Evolutionary conservation across 2,797 vertebrate species (phyloP).

Genomic region (Tokudaia tokunoshimensis): DNA sequence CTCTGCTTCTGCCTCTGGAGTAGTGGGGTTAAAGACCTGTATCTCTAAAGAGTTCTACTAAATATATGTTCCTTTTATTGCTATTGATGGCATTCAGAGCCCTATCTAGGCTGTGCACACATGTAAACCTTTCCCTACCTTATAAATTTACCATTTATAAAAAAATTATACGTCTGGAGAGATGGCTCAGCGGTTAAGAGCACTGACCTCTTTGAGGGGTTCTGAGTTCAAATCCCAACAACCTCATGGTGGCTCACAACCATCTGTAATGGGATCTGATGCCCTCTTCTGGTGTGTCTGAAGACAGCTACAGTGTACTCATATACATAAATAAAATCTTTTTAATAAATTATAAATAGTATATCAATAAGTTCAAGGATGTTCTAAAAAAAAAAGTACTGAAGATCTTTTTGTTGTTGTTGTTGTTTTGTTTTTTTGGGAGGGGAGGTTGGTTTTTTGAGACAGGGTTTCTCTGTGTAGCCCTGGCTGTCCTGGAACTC

Average conservation of each 20-base stretch:
- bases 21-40: background rate
- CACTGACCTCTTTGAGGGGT: too few species aligned
- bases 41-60: background rate
- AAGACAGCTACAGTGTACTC: too few species aligned
- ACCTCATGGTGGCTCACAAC: too few species aligned
- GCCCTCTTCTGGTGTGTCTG: too few species aligned
- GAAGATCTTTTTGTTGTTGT: background rate
- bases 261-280: too few species aligned
- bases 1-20: background rate
- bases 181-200: too few species aligned
- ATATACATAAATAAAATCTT: too few species aligned
- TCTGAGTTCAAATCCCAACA: too few species aligned
- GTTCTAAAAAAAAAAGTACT: background rate
- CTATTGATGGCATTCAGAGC: background rate
- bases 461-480: background rate
- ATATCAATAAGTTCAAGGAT: slow-evolving; percentile 37
- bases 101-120: background rate
- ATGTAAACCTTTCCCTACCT: background rate
- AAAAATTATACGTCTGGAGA: background rate
- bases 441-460: too few species aligned
- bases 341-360: background rate
- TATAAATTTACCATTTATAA: background rate
- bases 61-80: background rate
- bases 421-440: too few species aligned
- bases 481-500: too few species aligned